Base-by-base conservation (phyloP, 1,140 invertebrate genomes). In the Oscheius sp. region DNA sequence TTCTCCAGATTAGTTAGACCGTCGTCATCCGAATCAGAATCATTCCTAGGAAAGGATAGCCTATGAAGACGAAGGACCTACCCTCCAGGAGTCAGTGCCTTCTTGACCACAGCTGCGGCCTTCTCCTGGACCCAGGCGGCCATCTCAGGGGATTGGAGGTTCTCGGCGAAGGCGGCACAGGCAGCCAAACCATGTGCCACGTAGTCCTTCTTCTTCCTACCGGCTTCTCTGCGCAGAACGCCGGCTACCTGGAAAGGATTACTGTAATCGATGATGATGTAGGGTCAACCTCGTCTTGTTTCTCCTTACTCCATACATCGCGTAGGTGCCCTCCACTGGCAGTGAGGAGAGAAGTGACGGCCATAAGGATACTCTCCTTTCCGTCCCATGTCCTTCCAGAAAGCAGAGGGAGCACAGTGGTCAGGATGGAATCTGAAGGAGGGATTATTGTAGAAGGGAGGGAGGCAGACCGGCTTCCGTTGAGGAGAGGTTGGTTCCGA, bases 361-460 rank as follows among this genome's bases (percentile, higher is more conserved):
- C 34, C 29, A 55, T 68, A 15, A 77, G 61, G 2, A 77, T 55
- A 29, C 49, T 49, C 18, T 75, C 68, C 68, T 77, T 77, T 20
- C 76, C 76, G 20, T 70, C 74, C 76, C 76, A 77, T 23, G 64
- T 49, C 36, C 76, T 29, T 23, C 76, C 76, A 15, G 59, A 59
- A 18, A 77, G 62, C 3, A 55, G 58, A 20, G 36, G 29, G 7
- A 77, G 55, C 2, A 77, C 38, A 7, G 61, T 42, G 3, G 38
- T 13, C 26, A 63, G 23, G 20, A 74, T 3, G 31, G 26, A 31
- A 18, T 32, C 73, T 74, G 58, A 62, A 71, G 32, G 23, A 28
- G 38, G 7, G 15, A 52, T 23, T 70, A 26, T 72, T 42, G 42
- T 45, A 18, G 2, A 13, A 42, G 31, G 13, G 13, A 23, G 15